phyloP scores from a whole-genome alignment of 2,888 invertebrate species.

The Dolomedes plantarius region DNA sequence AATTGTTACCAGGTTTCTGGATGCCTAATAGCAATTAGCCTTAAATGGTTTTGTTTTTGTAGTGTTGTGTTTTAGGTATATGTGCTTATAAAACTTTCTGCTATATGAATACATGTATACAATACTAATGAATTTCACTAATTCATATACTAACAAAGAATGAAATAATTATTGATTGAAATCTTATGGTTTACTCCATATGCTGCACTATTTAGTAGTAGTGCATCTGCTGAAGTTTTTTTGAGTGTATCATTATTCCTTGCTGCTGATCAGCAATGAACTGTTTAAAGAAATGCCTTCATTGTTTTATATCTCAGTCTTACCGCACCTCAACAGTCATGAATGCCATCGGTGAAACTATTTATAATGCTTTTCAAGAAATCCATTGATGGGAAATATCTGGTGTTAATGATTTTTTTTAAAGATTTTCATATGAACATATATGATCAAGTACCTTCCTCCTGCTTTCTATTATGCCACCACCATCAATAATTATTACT shows the following conservation, averaged over 20 bases:
- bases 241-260: not conserved
- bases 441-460: slow-evolving; percentile 4
- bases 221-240: slow-evolving; percentile 4
- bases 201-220: not conserved
- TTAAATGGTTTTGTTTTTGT: not conserved
- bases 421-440: slow-evolving; percentile 22
- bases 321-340: slow-evolving; percentile 40
- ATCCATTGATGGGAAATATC: slow-evolving; percentile 27
- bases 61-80: slow-evolving; percentile 8
- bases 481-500: slow-evolving; percentile 36
- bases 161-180: slow-evolving; percentile 10
- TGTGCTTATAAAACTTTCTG: slow-evolving; percentile 17
- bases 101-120: not conserved
- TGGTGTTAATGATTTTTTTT: slow-evolving; percentile 36
- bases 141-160: not conserved
- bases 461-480: slow-evolving; percentile 35
- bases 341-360: slow-evolving; percentile 46
- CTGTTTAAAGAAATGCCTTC: slow-evolving; percentile 48
- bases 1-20: slow-evolving; percentile 1
- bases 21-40: slow-evolving; percentile 18
- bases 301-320: slow-evolving; percentile 54
- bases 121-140: not conserved
- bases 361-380: slow-evolving; percentile 38
- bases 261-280: slow-evolving; percentile 36
- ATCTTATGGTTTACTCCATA: slow-evolving; percentile 8